Evolutionary conservation across 2,888 invertebrate species (phyloP).

Genomic region (Ormyrus nitidulus): DNA sequence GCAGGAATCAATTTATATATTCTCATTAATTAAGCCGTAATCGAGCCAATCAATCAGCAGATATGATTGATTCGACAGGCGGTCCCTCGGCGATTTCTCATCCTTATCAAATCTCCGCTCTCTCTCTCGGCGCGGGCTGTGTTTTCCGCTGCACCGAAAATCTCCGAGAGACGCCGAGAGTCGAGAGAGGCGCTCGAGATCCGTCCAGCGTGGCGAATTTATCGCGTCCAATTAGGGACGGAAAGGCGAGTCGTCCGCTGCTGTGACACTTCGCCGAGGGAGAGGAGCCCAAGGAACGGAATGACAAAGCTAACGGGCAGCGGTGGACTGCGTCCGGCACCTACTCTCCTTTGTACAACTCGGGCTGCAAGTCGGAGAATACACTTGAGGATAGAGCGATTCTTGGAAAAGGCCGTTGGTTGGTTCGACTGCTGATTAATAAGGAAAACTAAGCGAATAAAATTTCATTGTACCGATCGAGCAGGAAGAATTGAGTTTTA

Average conservation of each 20-base stretch:
- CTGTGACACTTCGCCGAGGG: slow-evolving; percentile 62
- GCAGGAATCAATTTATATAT: slow-evolving; percentile 53
- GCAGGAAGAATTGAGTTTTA: no score
- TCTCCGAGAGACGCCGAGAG: slow-evolving; percentile 6
- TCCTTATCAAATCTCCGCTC: slow-evolving; percentile 36
- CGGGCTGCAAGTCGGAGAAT: neutral
- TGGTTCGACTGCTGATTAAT: no score
- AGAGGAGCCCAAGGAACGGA: slow-evolving; percentile 57
- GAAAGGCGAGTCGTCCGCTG: neutral
- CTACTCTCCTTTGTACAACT: neutral
- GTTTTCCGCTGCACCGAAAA: slow-evolving; percentile 4
- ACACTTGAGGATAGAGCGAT: neutral
- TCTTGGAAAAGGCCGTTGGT: no score
- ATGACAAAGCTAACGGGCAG: slow-evolving; percentile 71
- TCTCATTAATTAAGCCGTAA: slow-evolving; percentile 55
- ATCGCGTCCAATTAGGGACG: slow-evolving; percentile 70
- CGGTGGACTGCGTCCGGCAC: neutral
- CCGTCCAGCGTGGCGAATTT: slow-evolving; percentile 61
- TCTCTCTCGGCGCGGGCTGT: neutral
- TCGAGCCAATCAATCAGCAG: slow-evolving; percentile 51
- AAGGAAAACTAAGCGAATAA: no score
- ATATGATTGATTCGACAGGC: slow-evolving; percentile 53
- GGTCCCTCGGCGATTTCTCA: slow-evolving; percentile 39
- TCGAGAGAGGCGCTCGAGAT: neutral
- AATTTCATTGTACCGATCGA: no score